Evolutionary conservation across 2,888 invertebrate species (phyloP).

Genomic region (Physocephala rufipes): DNA sequence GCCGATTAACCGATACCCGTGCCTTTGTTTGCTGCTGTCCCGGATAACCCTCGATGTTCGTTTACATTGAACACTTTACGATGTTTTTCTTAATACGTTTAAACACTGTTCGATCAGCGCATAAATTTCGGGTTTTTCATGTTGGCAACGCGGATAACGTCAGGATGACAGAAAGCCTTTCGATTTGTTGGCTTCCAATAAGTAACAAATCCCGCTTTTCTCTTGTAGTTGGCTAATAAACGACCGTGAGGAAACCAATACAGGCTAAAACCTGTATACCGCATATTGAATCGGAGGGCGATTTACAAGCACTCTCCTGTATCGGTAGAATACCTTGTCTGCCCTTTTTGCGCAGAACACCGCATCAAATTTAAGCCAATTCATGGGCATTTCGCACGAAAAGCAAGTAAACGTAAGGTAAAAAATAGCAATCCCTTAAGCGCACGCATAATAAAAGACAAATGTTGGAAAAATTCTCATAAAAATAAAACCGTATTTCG

Average conservation of each 20-base stretch:
- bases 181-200: slow-evolving; percentile 24
- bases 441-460: slow-evolving; percentile 60
- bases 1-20: slow-evolving; percentile 44
- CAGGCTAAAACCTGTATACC: not conserved
- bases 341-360: slow-evolving; percentile 27
- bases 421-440: slow-evolving; percentile 58
- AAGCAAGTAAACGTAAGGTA: too few relatives aligned
- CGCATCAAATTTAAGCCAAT: slow-evolving; percentile 20
- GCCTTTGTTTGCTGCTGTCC: slow-evolving; percentile 30
- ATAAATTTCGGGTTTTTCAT: slow-evolving; percentile 53
- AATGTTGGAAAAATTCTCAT: slow-evolving; percentile 47
- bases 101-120: slow-evolving; percentile 42
- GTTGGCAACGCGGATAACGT: not conserved
- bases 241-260: slow-evolving; percentile 55
- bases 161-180: not conserved
- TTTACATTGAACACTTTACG: slow-evolving; percentile 5
- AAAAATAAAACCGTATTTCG: slow-evolving; percentile 25
- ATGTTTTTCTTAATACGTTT: slow-evolving; percentile 19
- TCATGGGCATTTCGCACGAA: slow-evolving; percentile 16
- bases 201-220: slow-evolving; percentile 29
- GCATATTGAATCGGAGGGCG: too few relatives aligned
- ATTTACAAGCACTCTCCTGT: too few relatives aligned
- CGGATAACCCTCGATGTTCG: not conserved
- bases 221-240: slow-evolving; percentile 40
- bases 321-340: too few relatives aligned